phyloP scores from a whole-genome alignment of 2,113 vertebrate species.

The Leucosticte australis region DNA sequence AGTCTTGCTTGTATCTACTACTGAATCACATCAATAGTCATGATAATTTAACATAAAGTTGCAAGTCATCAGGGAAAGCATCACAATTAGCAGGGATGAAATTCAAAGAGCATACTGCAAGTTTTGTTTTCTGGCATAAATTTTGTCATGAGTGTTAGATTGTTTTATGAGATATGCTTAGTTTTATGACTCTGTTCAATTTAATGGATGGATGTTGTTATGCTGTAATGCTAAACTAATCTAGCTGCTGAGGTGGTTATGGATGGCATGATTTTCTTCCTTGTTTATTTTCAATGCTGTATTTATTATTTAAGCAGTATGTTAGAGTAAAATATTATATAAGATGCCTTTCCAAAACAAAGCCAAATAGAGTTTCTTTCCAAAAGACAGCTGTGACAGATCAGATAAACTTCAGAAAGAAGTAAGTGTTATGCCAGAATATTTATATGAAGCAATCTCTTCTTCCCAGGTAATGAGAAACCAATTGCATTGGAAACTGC shows the following conservation, averaged over 20 bases:
- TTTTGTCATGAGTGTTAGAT: neutral
- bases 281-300: slow-evolving; percentile 14
- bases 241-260: slow-evolving; percentile 2
- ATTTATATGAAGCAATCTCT: slow-evolving; percentile 11
- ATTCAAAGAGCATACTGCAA: neutral
- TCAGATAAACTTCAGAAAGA: slow-evolving; percentile 2
- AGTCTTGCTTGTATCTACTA: neutral
- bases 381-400: neutral
- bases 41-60: neutral
- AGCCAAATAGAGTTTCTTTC: neutral
- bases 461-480: slow-evolving; percentile 16
- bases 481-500: neutral
- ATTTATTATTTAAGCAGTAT: slow-evolving; percentile 35
- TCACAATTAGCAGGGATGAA: neutral
- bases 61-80: neutral
- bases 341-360: slow-evolving; percentile 9
- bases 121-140: neutral
- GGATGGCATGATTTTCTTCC: neutral
- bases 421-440: neutral
- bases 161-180: neutral
- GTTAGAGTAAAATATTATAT: neutral
- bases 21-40: neutral
- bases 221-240: neutral
- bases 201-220: neutral
- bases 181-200: slow-evolving; percentile 15